Evolutionary conservation across 2,113 vertebrate genomes (phyloP).

Genomic region (Sciurus niger): DNA sequence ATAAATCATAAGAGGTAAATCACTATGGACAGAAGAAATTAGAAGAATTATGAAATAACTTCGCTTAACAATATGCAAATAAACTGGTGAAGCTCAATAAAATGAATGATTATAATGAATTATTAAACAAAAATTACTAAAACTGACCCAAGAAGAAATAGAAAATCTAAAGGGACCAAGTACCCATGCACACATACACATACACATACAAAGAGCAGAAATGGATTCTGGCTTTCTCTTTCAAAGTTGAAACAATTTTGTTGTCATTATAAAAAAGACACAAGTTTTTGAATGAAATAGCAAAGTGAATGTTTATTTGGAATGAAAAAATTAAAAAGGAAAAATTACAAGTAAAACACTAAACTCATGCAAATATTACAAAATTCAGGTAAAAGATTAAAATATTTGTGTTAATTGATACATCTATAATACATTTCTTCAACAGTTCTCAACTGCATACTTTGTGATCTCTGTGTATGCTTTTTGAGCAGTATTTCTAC

Average conservation of each 20-base stretch:
- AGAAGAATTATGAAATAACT: background rate
- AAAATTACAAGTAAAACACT: background rate
- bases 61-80: background rate
- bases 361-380: background rate
- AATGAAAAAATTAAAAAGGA: slow-evolving; percentile 15
- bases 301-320: background rate
- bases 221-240: background rate
- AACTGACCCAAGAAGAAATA: slow-evolving; percentile 42
- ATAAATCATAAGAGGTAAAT: background rate
- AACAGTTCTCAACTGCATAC: background rate
- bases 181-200: background rate
- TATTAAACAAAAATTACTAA: slow-evolving; percentile 1
- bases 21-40: background rate
- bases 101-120: slow-evolving; percentile 2
- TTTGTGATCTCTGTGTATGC: background rate
- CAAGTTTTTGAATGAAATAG: background rate
- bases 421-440: background rate
- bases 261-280: background rate
- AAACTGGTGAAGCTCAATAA: background rate
- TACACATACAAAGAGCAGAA: background rate
- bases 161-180: slow-evolving; percentile 36
- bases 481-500: slow-evolving; percentile 28
- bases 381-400: background rate
- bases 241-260: background rate
- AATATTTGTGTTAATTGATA: background rate